phyloP scores from a whole-genome alignment of 2,888 invertebrate species.

The Ischnura elegans region DNA sequence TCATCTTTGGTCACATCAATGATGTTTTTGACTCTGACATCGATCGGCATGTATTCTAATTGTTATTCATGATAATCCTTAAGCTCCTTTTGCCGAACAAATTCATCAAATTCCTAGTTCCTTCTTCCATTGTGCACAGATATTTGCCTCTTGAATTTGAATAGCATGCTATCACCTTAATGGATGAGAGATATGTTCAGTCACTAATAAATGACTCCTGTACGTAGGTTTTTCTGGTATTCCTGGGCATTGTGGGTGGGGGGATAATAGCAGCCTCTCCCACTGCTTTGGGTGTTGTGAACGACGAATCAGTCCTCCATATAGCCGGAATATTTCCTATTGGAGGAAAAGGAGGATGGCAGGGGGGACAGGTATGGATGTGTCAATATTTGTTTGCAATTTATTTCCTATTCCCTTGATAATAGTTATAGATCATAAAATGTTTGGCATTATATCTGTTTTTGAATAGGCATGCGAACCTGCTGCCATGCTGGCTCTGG shows the following conservation, averaged over 20 bases:
- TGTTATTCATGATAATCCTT: background rate
- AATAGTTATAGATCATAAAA: background rate
- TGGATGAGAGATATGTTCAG: background rate
- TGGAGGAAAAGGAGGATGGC: conserved; percentile 97
- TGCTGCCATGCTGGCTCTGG: conserved; percentile 96
- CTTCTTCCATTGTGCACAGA: background rate
- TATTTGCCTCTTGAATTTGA: background rate
- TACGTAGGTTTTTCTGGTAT: conserved; percentile 68
- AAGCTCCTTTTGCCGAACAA: background rate
- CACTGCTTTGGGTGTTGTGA: conserved; percentile 4
- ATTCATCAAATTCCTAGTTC: background rate
- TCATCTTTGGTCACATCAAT: background rate
- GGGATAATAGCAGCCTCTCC: conserved; percentile 57
- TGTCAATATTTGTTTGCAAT: background rate
- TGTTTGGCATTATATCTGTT: conserved; percentile 72
- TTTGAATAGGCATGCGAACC: conserved; percentile 92
- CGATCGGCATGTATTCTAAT: background rate
- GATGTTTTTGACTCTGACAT: background rate
- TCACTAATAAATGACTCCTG: background rate
- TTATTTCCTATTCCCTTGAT: background rate
- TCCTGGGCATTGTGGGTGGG: conserved; percentile 56
- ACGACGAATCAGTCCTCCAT: conserved; percentile 88
- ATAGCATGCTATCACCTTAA: background rate
- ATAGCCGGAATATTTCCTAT: conserved; percentile 99
- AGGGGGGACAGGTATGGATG: conserved; percentile 89